These are phyloP conservation scores for Catamblyrhynchus diadema DNA, from an alignment of 2,797 vertebrate genomes.

Conservation along the genomic window DNA sequence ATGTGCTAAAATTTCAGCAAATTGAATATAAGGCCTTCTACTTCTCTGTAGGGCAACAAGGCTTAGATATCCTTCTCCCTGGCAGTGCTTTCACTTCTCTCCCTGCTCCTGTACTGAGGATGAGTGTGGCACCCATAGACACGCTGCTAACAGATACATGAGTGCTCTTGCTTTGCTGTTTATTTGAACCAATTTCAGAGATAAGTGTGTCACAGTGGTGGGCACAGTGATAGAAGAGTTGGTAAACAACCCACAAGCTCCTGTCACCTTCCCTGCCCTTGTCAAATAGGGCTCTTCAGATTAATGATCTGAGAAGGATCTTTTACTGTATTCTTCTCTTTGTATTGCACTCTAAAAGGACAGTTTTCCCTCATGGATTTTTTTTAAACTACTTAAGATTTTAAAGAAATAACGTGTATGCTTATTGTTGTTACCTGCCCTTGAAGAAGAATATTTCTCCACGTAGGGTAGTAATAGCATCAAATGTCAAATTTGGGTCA, in stretches of 20 bases:
- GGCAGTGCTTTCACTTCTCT: neutral
- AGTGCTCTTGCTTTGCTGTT: neutral
- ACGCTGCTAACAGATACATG: neutral
- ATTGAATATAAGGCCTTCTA: neutral
- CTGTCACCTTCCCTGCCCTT: neutral
- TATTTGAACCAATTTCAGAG: neutral
- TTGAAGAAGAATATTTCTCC: conserved; percentile 89
- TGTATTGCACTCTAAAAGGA: neutral
- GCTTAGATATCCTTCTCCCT: neutral
- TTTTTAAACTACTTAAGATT: neutral
- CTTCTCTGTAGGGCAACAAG: neutral
- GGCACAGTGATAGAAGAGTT: neutral
- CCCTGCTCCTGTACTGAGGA: neutral
- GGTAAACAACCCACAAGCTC: neutral
- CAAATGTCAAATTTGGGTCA: conserved; percentile 81
- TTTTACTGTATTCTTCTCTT: neutral
- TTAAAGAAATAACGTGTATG: neutral
- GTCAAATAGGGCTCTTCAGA: neutral
- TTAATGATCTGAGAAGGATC: neutral
- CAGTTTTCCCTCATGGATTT: neutral
- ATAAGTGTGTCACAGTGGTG: neutral
- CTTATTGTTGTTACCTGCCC: conserved; percentile 75
- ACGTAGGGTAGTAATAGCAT: conserved; percentile 81
- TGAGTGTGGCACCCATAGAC: neutral
- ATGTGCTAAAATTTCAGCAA: neutral